Evolutionary conservation across 2,888 invertebrate genomes (phyloP).

Genomic region (Pyrrhia umbra): DNA sequence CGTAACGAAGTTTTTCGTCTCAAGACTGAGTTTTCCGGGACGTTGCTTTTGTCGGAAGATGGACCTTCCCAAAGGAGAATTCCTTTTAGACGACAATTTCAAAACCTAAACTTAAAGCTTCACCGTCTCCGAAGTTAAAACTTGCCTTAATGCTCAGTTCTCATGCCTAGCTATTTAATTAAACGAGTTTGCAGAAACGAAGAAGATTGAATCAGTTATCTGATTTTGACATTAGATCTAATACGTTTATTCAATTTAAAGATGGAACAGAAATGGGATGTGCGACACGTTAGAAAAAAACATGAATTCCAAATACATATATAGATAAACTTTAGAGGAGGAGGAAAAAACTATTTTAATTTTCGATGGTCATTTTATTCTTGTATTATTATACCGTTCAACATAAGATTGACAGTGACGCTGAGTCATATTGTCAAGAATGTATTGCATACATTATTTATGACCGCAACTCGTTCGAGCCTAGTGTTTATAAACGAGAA

Average conservation of each 20-base stretch:
- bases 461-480: not conserved
- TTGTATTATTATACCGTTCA: not conserved
- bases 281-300: not conserved
- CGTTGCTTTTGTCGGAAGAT: constrained; percentile 27
- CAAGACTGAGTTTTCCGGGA: constrained; percentile 35
- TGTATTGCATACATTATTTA: constrained; percentile 1
- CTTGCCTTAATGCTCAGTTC: constrained; percentile 16
- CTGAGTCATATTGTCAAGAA: not conserved
- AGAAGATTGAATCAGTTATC: not conserved
- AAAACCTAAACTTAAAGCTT: constrained; percentile 3
- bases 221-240: constrained; percentile 23
- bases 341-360: not conserved
- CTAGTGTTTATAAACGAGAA: not conserved
- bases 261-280: not conserved
- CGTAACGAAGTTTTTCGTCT: constrained; percentile 37
- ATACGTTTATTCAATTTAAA: constrained; percentile 32
- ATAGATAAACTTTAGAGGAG: too few relatives aligned
- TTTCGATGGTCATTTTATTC: not conserved
- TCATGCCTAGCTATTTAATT: constrained; percentile 18
- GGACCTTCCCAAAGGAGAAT: constrained; percentile 11
- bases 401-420: not conserved
- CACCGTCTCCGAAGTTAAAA: constrained; percentile 2
- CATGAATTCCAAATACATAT: not conserved
- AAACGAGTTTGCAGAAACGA: constrained; percentile 2
- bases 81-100: constrained; percentile 23